phyloP scores from a whole-genome alignment of 1,140 invertebrate genomes.

The Trichomalopsis sarcophagae region DNA sequence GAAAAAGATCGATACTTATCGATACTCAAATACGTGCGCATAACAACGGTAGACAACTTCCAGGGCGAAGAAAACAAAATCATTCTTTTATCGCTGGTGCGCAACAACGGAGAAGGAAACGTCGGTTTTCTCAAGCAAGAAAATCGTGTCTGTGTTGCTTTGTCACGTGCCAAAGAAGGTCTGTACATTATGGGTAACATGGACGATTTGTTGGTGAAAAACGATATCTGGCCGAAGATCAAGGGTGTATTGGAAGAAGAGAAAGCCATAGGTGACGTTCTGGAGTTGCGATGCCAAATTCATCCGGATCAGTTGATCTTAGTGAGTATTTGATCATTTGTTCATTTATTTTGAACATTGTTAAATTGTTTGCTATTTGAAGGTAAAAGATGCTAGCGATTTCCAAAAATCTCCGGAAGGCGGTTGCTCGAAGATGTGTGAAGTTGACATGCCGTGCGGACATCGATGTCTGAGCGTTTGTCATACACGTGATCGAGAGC shows the following conservation, averaged over 20 bases:
- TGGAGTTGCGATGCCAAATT: conserved; percentile 21
- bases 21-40: conserved; percentile 72
- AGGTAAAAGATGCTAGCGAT: background rate
- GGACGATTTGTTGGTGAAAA: conserved; percentile 74
- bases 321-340: background rate
- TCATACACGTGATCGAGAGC: background rate
- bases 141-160: conserved; percentile 80
- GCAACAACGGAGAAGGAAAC: conserved; percentile 81
- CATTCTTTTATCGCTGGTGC: conserved; percentile 87
- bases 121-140: conserved; percentile 86
- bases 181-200: conserved; percentile 83
- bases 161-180: conserved; percentile 87
- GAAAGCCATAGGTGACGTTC: conserved; percentile 67
- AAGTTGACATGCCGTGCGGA: conserved; percentile 5
- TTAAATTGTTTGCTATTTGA: background rate
- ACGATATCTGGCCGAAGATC: conserved; percentile 76
- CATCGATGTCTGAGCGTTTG: conserved; percentile 10
- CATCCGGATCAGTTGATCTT: conserved; percentile 12
- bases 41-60: conserved; percentile 87
- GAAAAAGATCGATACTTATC: background rate
- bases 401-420: conserved; percentile 25
- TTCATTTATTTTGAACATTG: too few relatives aligned
- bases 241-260: conserved; percentile 69
- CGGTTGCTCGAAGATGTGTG: background rate
- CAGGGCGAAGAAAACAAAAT: conserved; percentile 92